Base-by-base conservation (phyloP, 2,888 invertebrate species). In the Machimus atricapillus region DNA sequence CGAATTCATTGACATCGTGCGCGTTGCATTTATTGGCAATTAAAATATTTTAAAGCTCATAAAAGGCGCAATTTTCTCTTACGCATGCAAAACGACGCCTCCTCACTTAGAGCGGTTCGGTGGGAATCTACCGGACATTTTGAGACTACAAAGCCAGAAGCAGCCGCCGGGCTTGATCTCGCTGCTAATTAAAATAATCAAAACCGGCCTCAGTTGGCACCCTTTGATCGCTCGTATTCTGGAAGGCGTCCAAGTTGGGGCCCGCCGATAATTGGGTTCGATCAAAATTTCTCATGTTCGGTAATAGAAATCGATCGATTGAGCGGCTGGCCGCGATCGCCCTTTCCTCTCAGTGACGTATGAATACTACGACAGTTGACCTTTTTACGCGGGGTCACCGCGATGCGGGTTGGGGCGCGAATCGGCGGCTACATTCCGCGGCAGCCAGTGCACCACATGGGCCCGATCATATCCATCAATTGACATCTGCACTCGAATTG, bases 401-500 rank as follows among this genome's bases (percentile, higher is more conserved):
- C 7, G 66, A 66, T 66, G 6, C 23, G 66, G 66, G 27, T 27
- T 66, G 66, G 2, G 16, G 43, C 43, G 23, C n/a, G 52, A n/a
- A 31, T 79, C 52, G 27, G 16, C 79, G 46, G 19, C 52, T 27
- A 52, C 31, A 56, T 79, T 79, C 79, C 52, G 27, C 79, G 27
- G 27, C 52, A 79, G 52, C 40, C 79, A 52, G 27, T 46, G 27
- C 52, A 52, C 52, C 79, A 79, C 23, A 79, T 79, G 79, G 31
- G 12, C 52, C 52, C 79, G 43, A 79, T 79, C 52, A 27, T 52
- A 79, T 52, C 8, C 79, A 46, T 79, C 79, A 79, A 79, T 79
- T 79, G 79, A 79, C 79, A 52, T 79, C 56, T 79, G 79, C 79
- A 52, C 79, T 79, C 23, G n/a, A 79, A 79, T 79, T 79, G 52